These are phyloP conservation scores for Agapostemon virescens DNA, from an alignment of 2,888 invertebrate species.

Conservation along the genomic window DNA sequence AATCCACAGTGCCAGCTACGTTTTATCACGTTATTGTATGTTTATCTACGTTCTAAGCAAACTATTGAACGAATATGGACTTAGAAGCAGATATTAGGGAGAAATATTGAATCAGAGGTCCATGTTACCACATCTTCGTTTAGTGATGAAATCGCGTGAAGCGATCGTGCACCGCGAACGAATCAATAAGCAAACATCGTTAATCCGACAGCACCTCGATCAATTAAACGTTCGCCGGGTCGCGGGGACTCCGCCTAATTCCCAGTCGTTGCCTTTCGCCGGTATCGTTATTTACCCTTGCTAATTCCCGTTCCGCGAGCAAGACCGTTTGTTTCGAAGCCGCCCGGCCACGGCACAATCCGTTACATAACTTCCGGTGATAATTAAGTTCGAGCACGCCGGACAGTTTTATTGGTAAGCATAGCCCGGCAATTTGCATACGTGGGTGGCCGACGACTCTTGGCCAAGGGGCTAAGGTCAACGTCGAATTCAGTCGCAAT, in stretches of 20 bases:
- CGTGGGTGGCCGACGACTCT: slow-evolving; percentile 30
- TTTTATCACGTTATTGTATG: no score
- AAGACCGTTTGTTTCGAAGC: slow-evolving; percentile 18
- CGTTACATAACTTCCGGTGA: slow-evolving; percentile 57
- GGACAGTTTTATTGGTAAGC: slow-evolving; percentile 62
- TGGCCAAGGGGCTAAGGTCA: slow-evolving; percentile 42
- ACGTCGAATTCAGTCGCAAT: slow-evolving; percentile 29
- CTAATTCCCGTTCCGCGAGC: slow-evolving; percentile 39
- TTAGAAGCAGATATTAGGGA: no score
- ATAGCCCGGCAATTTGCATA: slow-evolving; percentile 57
- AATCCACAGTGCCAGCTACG: no score
- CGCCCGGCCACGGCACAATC: slow-evolving; percentile 35
- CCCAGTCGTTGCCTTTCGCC: slow-evolving; percentile 9
- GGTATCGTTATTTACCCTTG: slow-evolving; percentile 48
- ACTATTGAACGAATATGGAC: no score
- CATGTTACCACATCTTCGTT: no score
- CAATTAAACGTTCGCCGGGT: slow-evolving; percentile 22
- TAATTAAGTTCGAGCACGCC: slow-evolving; percentile 61
- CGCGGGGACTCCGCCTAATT: slow-evolving; percentile 1
- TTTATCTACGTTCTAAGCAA: no score
- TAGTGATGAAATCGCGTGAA: background rate
- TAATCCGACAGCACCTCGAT: slow-evolving; percentile 18
- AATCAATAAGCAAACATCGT: slow-evolving; percentile 23
- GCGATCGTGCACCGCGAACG: background rate
- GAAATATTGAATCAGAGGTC: no score